Evolutionary conservation across 2,797 vertebrate genomes (phyloP).

Genomic region (Adrianichthys oophorus): DNA sequence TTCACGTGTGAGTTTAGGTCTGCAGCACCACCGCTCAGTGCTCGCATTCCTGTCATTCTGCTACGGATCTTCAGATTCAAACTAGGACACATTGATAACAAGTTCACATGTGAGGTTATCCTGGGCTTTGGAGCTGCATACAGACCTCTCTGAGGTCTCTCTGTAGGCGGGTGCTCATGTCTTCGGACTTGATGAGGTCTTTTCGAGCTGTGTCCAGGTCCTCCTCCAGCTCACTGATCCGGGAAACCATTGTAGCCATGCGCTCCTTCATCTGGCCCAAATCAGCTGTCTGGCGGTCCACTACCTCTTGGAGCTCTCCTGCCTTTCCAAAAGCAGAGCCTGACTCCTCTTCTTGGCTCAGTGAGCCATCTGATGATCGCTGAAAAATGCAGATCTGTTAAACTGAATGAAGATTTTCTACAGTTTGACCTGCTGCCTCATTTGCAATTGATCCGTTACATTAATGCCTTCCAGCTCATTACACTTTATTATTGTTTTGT

Average conservation of each 20-base stretch:
- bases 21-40: too few species aligned
- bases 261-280: constrained; percentile 94
- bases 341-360: constrained; percentile 86
- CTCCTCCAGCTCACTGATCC: constrained; percentile 90
- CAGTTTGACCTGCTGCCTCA: background rate
- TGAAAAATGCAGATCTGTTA: background rate
- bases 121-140: too few species aligned
- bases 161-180: constrained; percentile 90
- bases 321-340: constrained; percentile 75
- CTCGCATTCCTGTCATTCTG: too few species aligned
- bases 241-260: constrained; percentile 83
- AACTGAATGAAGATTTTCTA: background rate
- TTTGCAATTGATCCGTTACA: too few species aligned
- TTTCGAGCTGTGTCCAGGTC: constrained; percentile 94
- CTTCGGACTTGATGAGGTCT: constrained; percentile 94
- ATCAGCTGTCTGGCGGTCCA: constrained; percentile 89
- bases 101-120: too few species aligned
- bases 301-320: constrained; percentile 87
- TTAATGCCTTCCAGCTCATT: too few species aligned
- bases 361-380: constrained; percentile 89
- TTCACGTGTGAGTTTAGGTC: too few species aligned
- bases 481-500: too few species aligned
- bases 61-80: too few species aligned
- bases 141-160: constrained; percentile 91
- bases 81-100: too few species aligned